Base-by-base conservation (phyloP, 2,797 vertebrate genomes). In the Buphagus erythrorhynchus region DNA sequence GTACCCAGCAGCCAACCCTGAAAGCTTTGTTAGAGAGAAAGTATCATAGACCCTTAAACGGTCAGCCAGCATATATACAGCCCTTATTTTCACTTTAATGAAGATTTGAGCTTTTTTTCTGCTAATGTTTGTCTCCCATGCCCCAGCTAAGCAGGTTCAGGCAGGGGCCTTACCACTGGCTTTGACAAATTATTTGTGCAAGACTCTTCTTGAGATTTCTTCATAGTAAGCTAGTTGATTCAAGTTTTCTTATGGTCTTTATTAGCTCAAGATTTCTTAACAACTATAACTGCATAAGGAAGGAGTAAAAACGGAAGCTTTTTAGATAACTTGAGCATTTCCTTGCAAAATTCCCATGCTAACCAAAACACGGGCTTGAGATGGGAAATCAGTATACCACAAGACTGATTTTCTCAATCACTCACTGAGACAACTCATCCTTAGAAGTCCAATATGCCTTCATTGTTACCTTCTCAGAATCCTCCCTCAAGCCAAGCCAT, bases 161-260 rank as follows among this genome's bases (percentile, higher is more conserved):
- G 18, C 0, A 3, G 17, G 1, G 28, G 4, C 25, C 43, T 35
- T 43, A 43, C 28, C 26, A 31, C 8, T 43, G 40, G 13, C 35
- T 85, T 17, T 31, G 29, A 59, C 8, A 84, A 75, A 42, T 48
- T 33, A 6, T 3, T 36, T 2, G 4, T 31, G 54, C 26, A 72
- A 75, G 51, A n/a, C 14, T 45, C 31, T 36, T 68, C 7, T 10
- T 6, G 51, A 49, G 29, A 62, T 33, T 78, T 49, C 29, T 61
- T 49, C 54, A 35, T 9, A 54, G 28, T n/a, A 61, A 62, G 6
- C 16, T 61, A 21, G 16, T 31, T 62, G 29, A 61, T 58, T 73
- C 15, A 69, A 28, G 28, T 54, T 43, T 90, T 69, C 55, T 35
- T 29, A 59, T 31, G 28, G 19, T 51, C 20, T 25, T 78, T 40